Evolutionary conservation across 1,140 invertebrate species (phyloP).

Genomic region (Thrips palmi): DNA sequence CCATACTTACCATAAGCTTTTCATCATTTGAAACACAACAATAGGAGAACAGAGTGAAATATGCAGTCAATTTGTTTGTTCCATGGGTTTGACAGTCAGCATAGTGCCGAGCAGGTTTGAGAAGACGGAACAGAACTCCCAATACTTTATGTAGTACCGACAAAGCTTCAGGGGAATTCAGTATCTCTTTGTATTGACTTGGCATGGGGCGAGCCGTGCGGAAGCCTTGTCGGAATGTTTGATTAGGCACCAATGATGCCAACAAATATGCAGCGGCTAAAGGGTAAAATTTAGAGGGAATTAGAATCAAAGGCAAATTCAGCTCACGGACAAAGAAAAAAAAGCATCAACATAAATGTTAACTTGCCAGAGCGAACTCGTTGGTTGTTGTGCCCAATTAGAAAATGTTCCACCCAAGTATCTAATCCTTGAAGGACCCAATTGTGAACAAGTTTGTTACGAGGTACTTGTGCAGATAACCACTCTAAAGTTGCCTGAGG

Average conservation of each 20-base stretch:
- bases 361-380: conserved; percentile 56
- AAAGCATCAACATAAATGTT: conserved; percentile 5
- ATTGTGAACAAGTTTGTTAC: conserved; percentile 73
- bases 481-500: conserved; percentile 82
- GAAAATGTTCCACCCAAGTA: conserved; percentile 74
- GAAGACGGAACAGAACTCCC: conserved; percentile 52
- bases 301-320: conserved; percentile 1
- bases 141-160: conserved; percentile 54
- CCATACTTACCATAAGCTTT: conserved; percentile 71
- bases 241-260: conserved; percentile 72
- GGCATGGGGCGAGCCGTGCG: conserved; percentile 35
- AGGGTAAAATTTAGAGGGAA: conserved; percentile 6
- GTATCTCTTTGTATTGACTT: conserved; percentile 26
- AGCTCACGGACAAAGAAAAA: conserved; percentile 1
- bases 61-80: conserved; percentile 77
- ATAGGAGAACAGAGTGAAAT: conserved; percentile 77
- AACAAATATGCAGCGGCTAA: conserved; percentile 66
- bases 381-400: conserved; percentile 68
- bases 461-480: conserved; percentile 65
- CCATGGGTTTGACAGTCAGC: conserved; percentile 69
- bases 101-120: conserved; percentile 67
- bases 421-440: conserved; percentile 77
- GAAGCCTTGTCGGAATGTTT: conserved; percentile 73
- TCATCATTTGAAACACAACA: conserved; percentile 76
- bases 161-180: conserved; percentile 48